Base-by-base conservation (phyloP, 1,140 invertebrate genomes). In the Caenorhabditis latens region DNA sequence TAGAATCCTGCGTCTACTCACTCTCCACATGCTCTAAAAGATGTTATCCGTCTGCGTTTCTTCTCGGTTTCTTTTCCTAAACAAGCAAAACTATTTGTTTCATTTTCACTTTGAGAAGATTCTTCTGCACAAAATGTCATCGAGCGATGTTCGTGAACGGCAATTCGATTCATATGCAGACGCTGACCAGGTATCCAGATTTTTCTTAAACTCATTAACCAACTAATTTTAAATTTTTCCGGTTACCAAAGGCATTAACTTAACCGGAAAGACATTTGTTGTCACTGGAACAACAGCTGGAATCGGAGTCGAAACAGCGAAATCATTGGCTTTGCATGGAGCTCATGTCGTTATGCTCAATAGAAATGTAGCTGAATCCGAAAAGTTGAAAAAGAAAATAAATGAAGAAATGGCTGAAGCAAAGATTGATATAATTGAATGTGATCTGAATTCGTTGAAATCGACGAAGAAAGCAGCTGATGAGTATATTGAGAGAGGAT, bases 261-360 rank as follows among this genome's bases (percentile, higher is more conserved):
- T 98, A 55, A 95, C 95, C 43, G 95, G 95, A 0, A 96, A 96
- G 93, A 93, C 95, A 91, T 96, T 95, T 0, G 90, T 98, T 40
- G 94, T 99, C 43, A 98, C 97, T 63, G 97, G 97, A 21, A 96
- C 95, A 7, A 98, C 97, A 93, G 94, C 94, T 90, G 97, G 97
- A 32, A 98, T 98, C 91, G 97, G 97, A 43, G 97, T 94, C 94
- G 97, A 98, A 94, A 98, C 96, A 67, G 96, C 96, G 0, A 95
- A 95, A 90, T 95, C 96, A 0, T 92, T 98, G 71, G 95, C 96
- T 19, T 94, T 95, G 55, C 96, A 97, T 94, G 97, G 97, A 14
- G 97, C 96, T 90, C 94, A 95, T 87, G 95, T 98, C 0, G 94
- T 97, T 61, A 94, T 98, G 91, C 96, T 96, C 7, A 97, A 97